Base-by-base conservation (phyloP, 2,113 vertebrate species). In the Perognathus longimembris region DNA sequence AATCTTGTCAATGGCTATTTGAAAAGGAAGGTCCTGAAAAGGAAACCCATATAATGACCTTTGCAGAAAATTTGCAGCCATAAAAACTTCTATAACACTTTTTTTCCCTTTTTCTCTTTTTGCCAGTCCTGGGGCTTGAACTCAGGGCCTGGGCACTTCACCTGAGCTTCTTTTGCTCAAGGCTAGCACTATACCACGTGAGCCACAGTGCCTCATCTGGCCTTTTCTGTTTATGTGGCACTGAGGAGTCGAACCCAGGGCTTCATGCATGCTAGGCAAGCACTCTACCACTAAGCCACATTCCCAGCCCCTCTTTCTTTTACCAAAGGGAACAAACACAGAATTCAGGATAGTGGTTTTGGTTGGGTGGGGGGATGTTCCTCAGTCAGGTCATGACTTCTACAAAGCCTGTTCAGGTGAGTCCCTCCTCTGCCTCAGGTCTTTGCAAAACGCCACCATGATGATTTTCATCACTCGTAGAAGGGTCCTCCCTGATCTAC, bases 1-100 rank as follows among this genome's bases (percentile, higher is more conserved):
- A 76, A n/a, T 90, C 50, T 93, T 85, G 64, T 50, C 66, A 67
- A 81, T n/a, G 50, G 50, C 32, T 21, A 64, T 82, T 15, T 70
- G 28, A 17, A 70, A 85, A 83, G 73, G 71, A 3, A 92, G 7
- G n/a, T 42, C 76, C 76, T 71, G 76, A 42, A 86, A 71, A 18
- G 45, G 71, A 34, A 84, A 50, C 64, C 64, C 11, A 34, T 26
- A 15, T 22, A n/a, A 24, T 66, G 40, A 0, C 5, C 26, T 89
- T 76, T 86, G 36, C 11, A 66, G 57, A 63, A 84, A 87, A 50
- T 77, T 50, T 32, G 12, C 42, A 92, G 79, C 30, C 11, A 26
- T 34, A 6, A 14, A n/a, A 74, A 73, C 36, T 69, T 93, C 66
- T 86, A 59, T 6, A 20, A 26, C 36, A 34, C 11, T 45, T 11